Evolutionary conservation across 2,888 invertebrate genomes (phyloP), one percentile per base, ranked within the genome.

Genomic region (Norana najaformis): DNA sequence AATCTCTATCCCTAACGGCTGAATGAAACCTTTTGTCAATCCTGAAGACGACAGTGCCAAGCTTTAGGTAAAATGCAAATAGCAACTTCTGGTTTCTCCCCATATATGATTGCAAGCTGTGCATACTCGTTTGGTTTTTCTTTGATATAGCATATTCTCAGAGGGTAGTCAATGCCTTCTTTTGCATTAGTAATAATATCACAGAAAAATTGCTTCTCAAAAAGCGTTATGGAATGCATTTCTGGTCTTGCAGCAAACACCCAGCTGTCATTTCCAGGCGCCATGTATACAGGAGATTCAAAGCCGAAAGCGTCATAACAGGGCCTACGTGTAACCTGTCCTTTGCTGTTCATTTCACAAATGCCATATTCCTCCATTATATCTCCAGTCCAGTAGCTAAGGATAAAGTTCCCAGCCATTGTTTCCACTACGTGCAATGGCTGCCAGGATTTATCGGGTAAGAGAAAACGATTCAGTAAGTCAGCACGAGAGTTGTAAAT

Each of bases 161-260:
- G 69, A 30, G 69, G 69, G 69, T 30, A 69, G 69, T 69, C 69
- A 69, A 69, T 69, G n/a, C n/a, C 69, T 11, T 69, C 69, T 69
- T 69, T 69, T n/a, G 30, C 69, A n/a, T n/a, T 69, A n/a, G 69
- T 69, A 69, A 69, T 69, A n/a, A 69, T n/a, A 69, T 69, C 69
- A n/a, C 69, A 69, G 69, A n/a, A 69, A n/a, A 69, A 69, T 11
- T 69, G 69, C 69, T 69, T 69, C 1, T 69, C 69, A 69, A 69
- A 69, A 1, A 69, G 69, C 69, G 69, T 69, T 11, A 69, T 13
- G 30, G 69, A 69, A n/a, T 69, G 69, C 0, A 30, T n/a, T 30
- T 69, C 1, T n/a, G 69, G 69, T 8, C 69, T 69, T n/a, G 69
- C 69, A n/a, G n/a, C 69, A n/a, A 69, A 69, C n/a, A n/a, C 69